phyloP scores from a whole-genome alignment of 1,140 invertebrate genomes.

The Penaeus vannamei region DNA sequence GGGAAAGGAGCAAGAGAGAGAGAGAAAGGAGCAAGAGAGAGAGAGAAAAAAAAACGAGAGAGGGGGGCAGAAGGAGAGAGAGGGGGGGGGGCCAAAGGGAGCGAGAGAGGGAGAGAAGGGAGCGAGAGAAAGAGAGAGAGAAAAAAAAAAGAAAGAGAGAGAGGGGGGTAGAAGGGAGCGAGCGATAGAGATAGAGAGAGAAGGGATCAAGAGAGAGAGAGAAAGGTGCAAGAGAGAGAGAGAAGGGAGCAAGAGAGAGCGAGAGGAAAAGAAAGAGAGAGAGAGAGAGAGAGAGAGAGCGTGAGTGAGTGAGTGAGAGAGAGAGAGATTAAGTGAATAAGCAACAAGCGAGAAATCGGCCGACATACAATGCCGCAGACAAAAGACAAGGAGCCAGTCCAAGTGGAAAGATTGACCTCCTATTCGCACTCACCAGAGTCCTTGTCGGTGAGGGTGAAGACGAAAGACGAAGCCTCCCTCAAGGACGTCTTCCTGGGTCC shows the following conservation, averaged over 20 bases:
- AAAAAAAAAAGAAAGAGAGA: background rate
- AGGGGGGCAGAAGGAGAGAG: background rate
- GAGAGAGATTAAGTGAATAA: background rate
- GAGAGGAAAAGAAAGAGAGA: background rate
- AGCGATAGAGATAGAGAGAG: background rate
- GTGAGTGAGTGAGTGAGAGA: background rate
- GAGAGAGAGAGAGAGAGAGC: background rate
- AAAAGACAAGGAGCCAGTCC: no score
- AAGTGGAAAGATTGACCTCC: no score
- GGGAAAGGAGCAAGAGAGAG: background rate
- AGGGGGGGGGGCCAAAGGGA: background rate
- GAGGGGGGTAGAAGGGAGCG: background rate
- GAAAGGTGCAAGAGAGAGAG: background rate
- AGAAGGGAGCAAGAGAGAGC: background rate
- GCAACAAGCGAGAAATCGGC: no score
- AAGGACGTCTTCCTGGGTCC: conserved; percentile 87
- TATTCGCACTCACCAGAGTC: conserved; percentile 83
- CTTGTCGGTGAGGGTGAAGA: conserved; percentile 99
- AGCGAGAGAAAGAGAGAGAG: no score
- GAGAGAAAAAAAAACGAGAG: background rate
- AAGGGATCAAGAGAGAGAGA: background rate
- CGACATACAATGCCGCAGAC: no score
- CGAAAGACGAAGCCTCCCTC: conserved; percentile 95
- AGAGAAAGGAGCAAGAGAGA: background rate
- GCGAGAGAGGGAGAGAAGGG: no score